These are phyloP conservation scores for Propsilocerus akamusi DNA, from an alignment of 1,140 invertebrate genomes.

Conservation along the genomic window DNA sequence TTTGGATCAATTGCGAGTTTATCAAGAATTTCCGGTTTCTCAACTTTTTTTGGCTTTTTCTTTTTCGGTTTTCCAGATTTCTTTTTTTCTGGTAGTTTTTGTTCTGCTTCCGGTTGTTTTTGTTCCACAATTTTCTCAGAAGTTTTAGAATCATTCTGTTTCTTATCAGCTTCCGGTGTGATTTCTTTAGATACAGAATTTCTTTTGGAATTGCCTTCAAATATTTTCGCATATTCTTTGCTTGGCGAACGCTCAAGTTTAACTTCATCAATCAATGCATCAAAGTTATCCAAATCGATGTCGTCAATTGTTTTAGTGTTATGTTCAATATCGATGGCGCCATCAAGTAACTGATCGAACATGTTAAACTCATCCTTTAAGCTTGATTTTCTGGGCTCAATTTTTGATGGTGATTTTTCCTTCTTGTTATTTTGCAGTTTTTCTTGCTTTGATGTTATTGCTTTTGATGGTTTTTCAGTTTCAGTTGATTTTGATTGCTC, in stretches of 20 bases:
- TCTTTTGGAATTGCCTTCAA: background rate
- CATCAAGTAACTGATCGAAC: constrained; percentile 19
- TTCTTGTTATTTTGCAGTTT: background rate
- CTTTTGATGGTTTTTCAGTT: background rate
- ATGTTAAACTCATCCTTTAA: background rate
- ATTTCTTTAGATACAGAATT: background rate
- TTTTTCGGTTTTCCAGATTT: background rate
- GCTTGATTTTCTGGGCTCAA: background rate
- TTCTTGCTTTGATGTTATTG: constrained; percentile 11
- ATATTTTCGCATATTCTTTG: background rate
- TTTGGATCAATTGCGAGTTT: background rate
- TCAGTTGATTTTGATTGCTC: too few relatives aligned
- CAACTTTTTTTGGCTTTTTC: background rate
- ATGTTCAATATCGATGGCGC: constrained; percentile 14
- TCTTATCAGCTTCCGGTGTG: background rate
- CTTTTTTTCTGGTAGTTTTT: background rate
- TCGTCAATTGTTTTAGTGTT: too few relatives aligned
- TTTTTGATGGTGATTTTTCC: background rate
- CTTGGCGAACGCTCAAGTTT: background rate
- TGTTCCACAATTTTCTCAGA: background rate
- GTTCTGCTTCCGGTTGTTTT: background rate
- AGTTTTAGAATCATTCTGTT: background rate
- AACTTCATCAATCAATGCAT: background rate
- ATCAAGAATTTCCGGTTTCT: background rate
- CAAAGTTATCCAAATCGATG: background rate